A percentile compares a stretch with the other conserved stretches of the same genome.
Conservation (phyloP, 2,113 vertebrate genomes). For the Azemiops feae region DNA sequence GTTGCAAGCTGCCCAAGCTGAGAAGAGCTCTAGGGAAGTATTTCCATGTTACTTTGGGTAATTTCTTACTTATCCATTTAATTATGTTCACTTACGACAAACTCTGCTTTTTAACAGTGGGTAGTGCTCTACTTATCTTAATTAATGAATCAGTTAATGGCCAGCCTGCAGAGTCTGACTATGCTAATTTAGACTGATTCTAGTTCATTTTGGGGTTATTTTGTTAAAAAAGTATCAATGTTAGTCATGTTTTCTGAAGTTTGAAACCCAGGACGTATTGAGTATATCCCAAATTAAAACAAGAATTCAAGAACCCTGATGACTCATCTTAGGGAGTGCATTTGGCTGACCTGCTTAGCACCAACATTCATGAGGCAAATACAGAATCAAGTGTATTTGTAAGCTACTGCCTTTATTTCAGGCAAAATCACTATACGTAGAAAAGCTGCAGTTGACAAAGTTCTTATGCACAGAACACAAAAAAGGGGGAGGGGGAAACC, state of each 20-base stretch:
- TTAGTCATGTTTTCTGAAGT: slow-evolving; percentile 12
- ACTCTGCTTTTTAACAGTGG: slow-evolving; percentile 45
- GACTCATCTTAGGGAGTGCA: not conserved
- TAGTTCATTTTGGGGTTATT: slow-evolving; percentile 30
- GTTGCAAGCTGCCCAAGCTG: slow-evolving; percentile 34
- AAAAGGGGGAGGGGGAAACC: not conserved
- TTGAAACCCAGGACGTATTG: not conserved
- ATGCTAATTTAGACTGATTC: slow-evolving; percentile 48
- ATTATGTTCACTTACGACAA: slow-evolving; percentile 57
- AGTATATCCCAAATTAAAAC: not conserved
- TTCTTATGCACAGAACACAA: not conserved
- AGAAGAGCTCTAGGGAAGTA: slow-evolving; percentile 32
- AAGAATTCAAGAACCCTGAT: not conserved
- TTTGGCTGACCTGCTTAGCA: not conserved
- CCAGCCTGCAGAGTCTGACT: slow-evolving; percentile 56
- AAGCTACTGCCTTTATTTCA: not conserved
- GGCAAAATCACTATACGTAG: not conserved
- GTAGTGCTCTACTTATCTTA: slow-evolving; percentile 53
- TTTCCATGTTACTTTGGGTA: slow-evolving; percentile 40
- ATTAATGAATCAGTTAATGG: slow-evolving; percentile 65
- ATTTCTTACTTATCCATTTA: slow-evolving; percentile 57
- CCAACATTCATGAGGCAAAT: not conserved
- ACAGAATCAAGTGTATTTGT: not conserved
- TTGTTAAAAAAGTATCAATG: not conserved
- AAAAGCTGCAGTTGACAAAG: not conserved